Conservation (phyloP, 2,888 invertebrate species). For the Liodrosophila aerea region DNA sequence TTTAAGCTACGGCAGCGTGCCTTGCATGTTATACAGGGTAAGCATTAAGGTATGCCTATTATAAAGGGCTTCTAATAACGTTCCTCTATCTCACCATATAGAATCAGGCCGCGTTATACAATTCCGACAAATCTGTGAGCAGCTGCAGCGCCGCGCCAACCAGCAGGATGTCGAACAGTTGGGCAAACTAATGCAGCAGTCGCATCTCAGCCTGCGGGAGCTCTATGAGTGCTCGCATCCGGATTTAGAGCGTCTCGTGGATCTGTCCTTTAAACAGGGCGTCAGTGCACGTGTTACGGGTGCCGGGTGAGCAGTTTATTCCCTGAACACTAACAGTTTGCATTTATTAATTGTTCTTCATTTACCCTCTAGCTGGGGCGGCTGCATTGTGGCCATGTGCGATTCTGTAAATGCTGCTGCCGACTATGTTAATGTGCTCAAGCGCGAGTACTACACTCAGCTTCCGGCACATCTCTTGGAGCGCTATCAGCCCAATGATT, state of each 20-base stretch:
- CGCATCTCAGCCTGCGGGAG: constrained; percentile 92
- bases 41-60: no score
- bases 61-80: rapidly evolving
- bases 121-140: constrained; percentile 87
- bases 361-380: constrained; percentile 90
- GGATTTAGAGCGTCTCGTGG: constrained; percentile 91
- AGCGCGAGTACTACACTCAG: constrained; percentile 87
- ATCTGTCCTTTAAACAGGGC: constrained; percentile 86
- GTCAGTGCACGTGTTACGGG: constrained; percentile 97
- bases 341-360: neutral
- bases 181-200: constrained; percentile 93
- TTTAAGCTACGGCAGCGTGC: constrained; percentile 94
- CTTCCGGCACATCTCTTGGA: constrained; percentile 82
- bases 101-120: constrained; percentile 93
- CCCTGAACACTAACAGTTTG: no score
- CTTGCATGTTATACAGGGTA: constrained; percentile 92
- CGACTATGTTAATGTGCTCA: constrained; percentile 87
- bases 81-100: constrained; percentile 65
- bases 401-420: constrained; percentile 85
- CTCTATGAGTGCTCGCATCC: constrained; percentile 97
- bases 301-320: constrained; percentile 89
- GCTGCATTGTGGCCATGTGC: constrained; percentile 92
- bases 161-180: constrained; percentile 82
- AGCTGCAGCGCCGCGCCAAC: constrained; percentile 40
- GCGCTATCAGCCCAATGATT: constrained; percentile 82